Evolutionary conservation across 2,888 invertebrate species (phyloP), one percentile per base, ranked within the genome.

Genomic region (Oxystoma pomonae): DNA sequence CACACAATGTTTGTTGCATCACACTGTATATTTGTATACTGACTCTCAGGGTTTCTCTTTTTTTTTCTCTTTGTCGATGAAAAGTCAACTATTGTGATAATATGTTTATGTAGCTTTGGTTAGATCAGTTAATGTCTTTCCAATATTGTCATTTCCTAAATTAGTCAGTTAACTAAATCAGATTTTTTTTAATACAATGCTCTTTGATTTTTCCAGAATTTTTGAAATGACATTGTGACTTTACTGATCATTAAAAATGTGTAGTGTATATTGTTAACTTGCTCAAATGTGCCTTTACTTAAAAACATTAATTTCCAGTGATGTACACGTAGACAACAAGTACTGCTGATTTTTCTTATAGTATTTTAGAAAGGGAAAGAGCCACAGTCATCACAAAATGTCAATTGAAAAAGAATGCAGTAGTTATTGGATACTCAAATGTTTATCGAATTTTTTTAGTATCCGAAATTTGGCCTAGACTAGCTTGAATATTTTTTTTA

Each of bases 241-340:
- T 7, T 7, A 3, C 3, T 18, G 21, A 66, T 67, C 71, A 70
- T 68, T 72, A 69, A 71, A 72, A 56, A 59, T 71, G 69, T 71
- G 71, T 73, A 75, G 75, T 76, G 75, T 75, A 74, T 72, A 72
- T 73, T 75, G 72, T 75, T 72, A 72, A 74, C 75, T 77, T 78
- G 78, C 78, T 78, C 78, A 78, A 77, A 75, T 77, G 78, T 78
- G 78, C 78, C 78, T 78, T 78, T 74, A 71, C 59, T 71, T 74
- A 72, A 70, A 71, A 35, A 35, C 12, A 35, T 35, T 35, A 35
- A n/a, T 35, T 35, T 35, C 12, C 5, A 35, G 12, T 35, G 35
- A 35, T 35, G 35, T 35, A 35, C 12, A 35, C 35, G 35, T 35
- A 35, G 35, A 35, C 12, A n/a, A n/a, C n/a, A 35, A 35, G 35